Evolutionary conservation across 2,797 vertebrate species (phyloP).

Genomic region (Danio albolineatus): DNA sequence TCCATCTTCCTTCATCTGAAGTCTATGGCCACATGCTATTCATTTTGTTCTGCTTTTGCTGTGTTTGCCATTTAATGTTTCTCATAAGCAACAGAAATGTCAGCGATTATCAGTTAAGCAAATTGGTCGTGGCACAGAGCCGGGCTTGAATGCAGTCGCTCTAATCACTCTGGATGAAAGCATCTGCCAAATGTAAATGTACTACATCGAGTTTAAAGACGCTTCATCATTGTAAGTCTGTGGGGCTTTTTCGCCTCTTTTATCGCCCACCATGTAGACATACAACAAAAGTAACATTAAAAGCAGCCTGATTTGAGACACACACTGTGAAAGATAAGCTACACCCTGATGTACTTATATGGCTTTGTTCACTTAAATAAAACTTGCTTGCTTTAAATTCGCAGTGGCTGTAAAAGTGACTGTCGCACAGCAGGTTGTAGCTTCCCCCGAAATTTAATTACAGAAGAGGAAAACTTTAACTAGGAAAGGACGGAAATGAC

Average conservation of each 20-base stretch:
- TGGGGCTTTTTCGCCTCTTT: background rate
- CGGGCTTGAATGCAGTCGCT: background rate
- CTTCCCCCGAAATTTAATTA: too few relatives aligned
- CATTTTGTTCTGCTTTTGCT: background rate
- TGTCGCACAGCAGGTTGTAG: too few relatives aligned
- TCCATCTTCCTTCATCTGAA: too few relatives aligned
- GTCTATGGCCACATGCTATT: too few relatives aligned
- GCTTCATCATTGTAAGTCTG: background rate
- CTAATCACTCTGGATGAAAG: background rate
- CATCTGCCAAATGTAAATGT: background rate
- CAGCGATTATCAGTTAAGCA: background rate
- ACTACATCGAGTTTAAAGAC: background rate
- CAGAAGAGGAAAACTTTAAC: background rate
- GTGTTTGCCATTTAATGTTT: background rate
- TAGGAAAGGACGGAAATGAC: background rate
- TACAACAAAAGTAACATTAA: background rate
- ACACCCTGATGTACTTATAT: background rate
- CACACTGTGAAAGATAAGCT: background rate
- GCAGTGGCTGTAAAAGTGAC: too few relatives aligned
- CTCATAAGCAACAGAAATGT: background rate
- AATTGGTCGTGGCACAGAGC: background rate
- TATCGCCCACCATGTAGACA: background rate
- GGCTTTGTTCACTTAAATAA: constrained; percentile 10
- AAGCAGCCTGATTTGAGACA: background rate
- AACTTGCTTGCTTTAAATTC: background rate